Conservation (phyloP, 2,888 invertebrate species). For the Calameuta filiformis region DNA sequence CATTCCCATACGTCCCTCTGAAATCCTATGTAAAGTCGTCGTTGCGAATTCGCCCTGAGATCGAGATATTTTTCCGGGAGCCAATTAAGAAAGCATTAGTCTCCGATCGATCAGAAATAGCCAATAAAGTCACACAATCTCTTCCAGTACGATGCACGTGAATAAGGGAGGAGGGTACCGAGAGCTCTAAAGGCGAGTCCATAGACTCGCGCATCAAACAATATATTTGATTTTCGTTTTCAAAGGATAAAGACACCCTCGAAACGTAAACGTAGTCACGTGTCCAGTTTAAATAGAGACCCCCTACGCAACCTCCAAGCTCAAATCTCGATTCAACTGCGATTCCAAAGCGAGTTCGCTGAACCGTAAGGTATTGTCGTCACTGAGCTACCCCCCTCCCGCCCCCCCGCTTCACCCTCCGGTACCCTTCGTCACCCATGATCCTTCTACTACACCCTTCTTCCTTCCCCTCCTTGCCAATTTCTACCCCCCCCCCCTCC, state of each 20-base stretch:
- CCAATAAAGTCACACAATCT: constrained; percentile 52
- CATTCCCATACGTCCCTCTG: fast-evolving
- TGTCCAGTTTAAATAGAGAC: constrained; percentile 60
- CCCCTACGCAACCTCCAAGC: constrained; percentile 10
- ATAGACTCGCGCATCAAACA: constrained; percentile 33
- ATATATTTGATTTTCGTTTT: constrained; percentile 63
- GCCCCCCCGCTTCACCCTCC: constrained; percentile 19
- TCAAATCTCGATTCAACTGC: constrained; percentile 40
- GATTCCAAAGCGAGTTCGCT: constrained; percentile 47
- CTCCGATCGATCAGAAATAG: constrained; percentile 24
- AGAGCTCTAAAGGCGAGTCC: constrained; percentile 17
- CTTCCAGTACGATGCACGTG: constrained; percentile 41
- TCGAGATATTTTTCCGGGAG: constrained; percentile 5
- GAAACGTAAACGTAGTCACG: constrained; percentile 60
- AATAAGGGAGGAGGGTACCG: constrained; percentile 34
- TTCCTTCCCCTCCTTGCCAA: constrained; percentile 9
- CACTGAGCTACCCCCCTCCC: constrained; percentile 24
- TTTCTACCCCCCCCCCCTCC: constrained; percentile 30
- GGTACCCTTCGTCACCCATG: background rate
- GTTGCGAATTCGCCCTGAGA: background rate
- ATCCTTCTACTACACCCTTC: background rate
- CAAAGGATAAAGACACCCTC: constrained; percentile 48
- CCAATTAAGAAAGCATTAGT: constrained; percentile 37
- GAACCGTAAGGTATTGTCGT: constrained; percentile 59
- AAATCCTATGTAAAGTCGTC: fast-evolving